A percentile compares a stretch with the other conserved stretches of the same genome.
Evolutionary conservation across 2,797 vertebrate species (phyloP).

Genomic region (Lepus oiostolus): DNA sequence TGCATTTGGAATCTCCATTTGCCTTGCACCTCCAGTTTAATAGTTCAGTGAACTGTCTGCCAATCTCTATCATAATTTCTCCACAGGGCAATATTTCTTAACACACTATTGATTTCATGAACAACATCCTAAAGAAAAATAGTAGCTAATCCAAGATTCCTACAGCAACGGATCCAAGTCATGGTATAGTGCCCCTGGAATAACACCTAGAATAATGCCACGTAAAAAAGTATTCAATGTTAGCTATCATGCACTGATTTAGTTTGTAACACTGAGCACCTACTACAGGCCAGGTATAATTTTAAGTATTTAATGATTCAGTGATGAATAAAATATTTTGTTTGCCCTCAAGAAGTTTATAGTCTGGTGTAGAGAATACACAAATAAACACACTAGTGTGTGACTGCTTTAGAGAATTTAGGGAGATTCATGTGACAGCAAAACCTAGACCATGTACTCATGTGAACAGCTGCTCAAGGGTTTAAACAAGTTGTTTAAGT

Average conservation of each 20-base stretch:
- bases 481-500: background rate
- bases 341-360: background rate
- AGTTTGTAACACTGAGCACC: background rate
- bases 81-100: background rate
- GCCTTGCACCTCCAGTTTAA: background rate
- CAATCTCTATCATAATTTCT: slow-evolving; percentile 4
- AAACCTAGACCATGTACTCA: background rate
- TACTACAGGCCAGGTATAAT: background rate
- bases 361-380: background rate
- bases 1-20: background rate
- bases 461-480: background rate
- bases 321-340: background rate
- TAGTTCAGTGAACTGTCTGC: background rate
- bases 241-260: background rate
- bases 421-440: background rate
- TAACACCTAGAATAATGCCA: background rate
- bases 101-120: background rate
- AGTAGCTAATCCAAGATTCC: background rate
- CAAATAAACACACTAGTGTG: background rate
- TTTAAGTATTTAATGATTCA: background rate
- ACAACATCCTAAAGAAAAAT: background rate
- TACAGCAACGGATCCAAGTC: background rate
- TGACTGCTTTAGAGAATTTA: background rate
- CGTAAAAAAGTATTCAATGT: background rate
- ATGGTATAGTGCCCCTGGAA: background rate